These are phyloP conservation scores for Microctenopoma steveboyesi DNA, from an alignment of 2,797 vertebrate species.

Conservation along the genomic window DNA sequence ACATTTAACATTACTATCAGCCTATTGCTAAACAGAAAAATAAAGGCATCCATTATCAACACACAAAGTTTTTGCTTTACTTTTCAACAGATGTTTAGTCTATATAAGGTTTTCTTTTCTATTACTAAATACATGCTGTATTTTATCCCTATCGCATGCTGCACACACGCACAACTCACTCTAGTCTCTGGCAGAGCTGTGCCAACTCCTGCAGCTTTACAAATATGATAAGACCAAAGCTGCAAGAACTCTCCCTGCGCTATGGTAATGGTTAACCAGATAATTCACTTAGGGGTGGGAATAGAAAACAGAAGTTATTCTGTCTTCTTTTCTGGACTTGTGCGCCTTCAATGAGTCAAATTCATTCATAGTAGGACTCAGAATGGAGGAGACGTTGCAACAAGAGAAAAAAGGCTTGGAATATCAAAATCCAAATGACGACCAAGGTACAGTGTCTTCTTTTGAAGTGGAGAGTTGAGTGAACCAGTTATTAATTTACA, in stretches of 20 bases:
- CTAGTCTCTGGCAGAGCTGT: constrained; percentile 47
- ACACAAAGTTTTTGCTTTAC: background rate
- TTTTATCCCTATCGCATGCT: constrained; percentile 21
- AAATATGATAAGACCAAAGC: constrained; percentile 88
- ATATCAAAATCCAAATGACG: constrained; percentile 65
- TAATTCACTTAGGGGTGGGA: constrained; percentile 90
- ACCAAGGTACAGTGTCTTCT: constrained; percentile 72
- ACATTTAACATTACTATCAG: constrained; percentile 9
- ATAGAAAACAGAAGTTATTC: constrained; percentile 76
- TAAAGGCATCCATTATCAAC: background rate
- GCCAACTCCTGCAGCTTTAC: constrained; percentile 87
- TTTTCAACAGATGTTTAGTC: background rate
- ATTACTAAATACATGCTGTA: constrained; percentile 9
- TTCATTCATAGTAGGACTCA: constrained; percentile 74
- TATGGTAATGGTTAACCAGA: constrained; percentile 89
- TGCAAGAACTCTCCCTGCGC: constrained; percentile 78
- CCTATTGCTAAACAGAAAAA: background rate
- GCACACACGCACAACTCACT: constrained; percentile 21
- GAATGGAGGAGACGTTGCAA: constrained; percentile 84
- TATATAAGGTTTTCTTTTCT: background rate
- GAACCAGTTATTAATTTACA: constrained; percentile 20
- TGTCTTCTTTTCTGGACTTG: constrained; percentile 44
- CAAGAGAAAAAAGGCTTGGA: constrained; percentile 64
- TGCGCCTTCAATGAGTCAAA: constrained; percentile 65
- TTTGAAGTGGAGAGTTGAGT: constrained; percentile 1